Percentiles rank a stretch among this genome's conserved stretches.
Conservation (phyloP, 2,888 invertebrate species). For the Epinotia brunnichana region DNA sequence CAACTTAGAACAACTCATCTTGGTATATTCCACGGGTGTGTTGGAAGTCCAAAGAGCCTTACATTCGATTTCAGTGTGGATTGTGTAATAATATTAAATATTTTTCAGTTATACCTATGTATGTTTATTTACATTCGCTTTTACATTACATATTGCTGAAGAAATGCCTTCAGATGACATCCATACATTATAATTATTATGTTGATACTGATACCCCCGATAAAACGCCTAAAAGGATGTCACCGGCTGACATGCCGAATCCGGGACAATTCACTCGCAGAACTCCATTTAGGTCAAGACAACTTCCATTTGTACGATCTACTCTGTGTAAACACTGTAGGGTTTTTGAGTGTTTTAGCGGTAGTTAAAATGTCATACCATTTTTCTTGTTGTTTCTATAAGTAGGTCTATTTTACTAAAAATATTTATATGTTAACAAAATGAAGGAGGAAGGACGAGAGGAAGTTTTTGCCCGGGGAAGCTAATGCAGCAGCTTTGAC, state of each 20-base stretch:
- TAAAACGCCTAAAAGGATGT: conserved; percentile 37
- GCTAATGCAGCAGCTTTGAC: too few species aligned
- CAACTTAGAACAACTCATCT: too few species aligned
- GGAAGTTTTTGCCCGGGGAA: too few species aligned
- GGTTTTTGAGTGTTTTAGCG: conserved; percentile 21
- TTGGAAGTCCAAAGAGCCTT: too few species aligned
- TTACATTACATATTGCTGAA: conserved; percentile 8
- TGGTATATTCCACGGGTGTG: too few species aligned
- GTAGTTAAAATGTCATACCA: not conserved
- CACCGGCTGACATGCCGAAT: conserved; percentile 22
- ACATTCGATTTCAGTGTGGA: too few species aligned
- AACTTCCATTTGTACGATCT: conserved; percentile 32
- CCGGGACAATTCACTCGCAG: conserved; percentile 17
- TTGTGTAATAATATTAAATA: too few species aligned
- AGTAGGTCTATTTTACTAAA: too few species aligned
- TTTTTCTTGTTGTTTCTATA: not conserved
- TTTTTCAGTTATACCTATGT: not conserved
- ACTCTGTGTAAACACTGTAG: conserved; percentile 23
- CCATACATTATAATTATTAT: too few species aligned
- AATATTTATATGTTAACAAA: too few species aligned
- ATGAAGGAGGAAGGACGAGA: too few species aligned
- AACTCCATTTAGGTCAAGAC: conserved; percentile 26
- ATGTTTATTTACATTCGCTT: conserved; percentile 7
- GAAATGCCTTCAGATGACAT: conserved; percentile 18
- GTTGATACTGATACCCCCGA: conserved; percentile 33